Evolutionary conservation across 1,140 invertebrate genomes (phyloP), one percentile per base, ranked within the genome.

Genomic region (Popillia japonica): DNA sequence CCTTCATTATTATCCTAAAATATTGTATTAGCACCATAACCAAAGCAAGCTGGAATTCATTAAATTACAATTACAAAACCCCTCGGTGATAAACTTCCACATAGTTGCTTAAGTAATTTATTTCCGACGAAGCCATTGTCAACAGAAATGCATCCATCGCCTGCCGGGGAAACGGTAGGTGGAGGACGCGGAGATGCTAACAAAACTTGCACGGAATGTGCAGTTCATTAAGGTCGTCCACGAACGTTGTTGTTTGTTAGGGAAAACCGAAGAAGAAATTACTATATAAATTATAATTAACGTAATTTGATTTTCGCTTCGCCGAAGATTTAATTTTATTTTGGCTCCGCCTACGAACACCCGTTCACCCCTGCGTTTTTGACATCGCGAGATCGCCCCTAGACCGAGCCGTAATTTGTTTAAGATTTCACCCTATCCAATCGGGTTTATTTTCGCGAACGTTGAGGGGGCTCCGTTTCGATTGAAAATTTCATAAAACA

Each of bases 41-140:
- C 44, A 81, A 76, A 72, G 42, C 44, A 41, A 85, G 86, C 83
- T 78, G 84, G 75, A 75, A 81, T 79, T 83, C 86, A 59, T 78
- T 86, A 48, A 76, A 11, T 72, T 81, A 10, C 84, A 84, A 83
- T 72, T 72, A 76, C 55, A 80, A 42, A 74, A 41, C 4, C 20
- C 61, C 61, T 17, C 48, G 48, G 48, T n/a, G 17, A 17, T 68
- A 68, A 10, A 68, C 22, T 68, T 68, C 10, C 61, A 20, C 20
- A 68, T 68, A 68, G 61, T 68, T 68, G 6, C 61, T 68, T 68
- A 68, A 68, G 61, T 68, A 68, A 68, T 68, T 68, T 68, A 68
- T 68, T 68, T 22, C 7, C 17, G 20, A 27, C 14, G 61, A 14
- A 27, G 20, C 22, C 6, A 68, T 27, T 68, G 61, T 68, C 61